Evolutionary conservation across 2,888 invertebrate species (phyloP), one percentile per base, ranked within the genome.

Genomic region (Drosophila niveifrons): DNA sequence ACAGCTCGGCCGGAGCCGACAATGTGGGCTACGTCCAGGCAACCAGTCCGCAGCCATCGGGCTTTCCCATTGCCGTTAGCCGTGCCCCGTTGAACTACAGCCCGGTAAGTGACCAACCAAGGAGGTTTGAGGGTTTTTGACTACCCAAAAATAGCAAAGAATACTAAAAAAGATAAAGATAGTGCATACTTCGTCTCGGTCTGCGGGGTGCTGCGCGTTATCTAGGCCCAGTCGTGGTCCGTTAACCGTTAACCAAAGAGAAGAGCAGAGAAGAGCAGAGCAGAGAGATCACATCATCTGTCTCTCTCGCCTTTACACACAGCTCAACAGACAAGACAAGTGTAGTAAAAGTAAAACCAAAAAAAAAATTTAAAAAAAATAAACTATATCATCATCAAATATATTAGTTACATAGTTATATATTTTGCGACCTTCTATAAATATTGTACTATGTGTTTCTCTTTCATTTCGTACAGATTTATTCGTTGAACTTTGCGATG

Each of bases 1-100:
- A 98, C 94, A 97, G 96, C 93, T 96, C 97, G 90, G 97, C 96
- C 89, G 94, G 94, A 80, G 96, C 95, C 80, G 97, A 97, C 92
- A 96, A 96, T 92, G 96, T 97, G 85, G 97, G 98, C 92, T 98
- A 98, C 93, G 98, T 98, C 92, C 98, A 98, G 94, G 98, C 98
- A 90, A 97, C 98, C 89, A 98, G 98, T 94, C 98, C 98, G 90
- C 98, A 98, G 93, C 98, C 98, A 89, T 97, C 98, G 91, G 97
- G 97, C 91, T 98, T 98, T 94, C 97, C 98, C 91, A 97, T 98
- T 93, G 97, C 97, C 90, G 97, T 97, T 92, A 97, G 97, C 94
- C 96, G 97, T 92, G 97, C 97, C 91, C 97, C 97, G 93, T 96
- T 97, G 94, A 97, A 97, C 94, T 97, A 97, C 93, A 97, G 96